Percentiles rank a stretch among this genome's conserved stretches.
These are phyloP conservation scores for Heliconius melpomene DNA, from an alignment of 1,140 invertebrate genomes.

Conservation along the genomic window DNA sequence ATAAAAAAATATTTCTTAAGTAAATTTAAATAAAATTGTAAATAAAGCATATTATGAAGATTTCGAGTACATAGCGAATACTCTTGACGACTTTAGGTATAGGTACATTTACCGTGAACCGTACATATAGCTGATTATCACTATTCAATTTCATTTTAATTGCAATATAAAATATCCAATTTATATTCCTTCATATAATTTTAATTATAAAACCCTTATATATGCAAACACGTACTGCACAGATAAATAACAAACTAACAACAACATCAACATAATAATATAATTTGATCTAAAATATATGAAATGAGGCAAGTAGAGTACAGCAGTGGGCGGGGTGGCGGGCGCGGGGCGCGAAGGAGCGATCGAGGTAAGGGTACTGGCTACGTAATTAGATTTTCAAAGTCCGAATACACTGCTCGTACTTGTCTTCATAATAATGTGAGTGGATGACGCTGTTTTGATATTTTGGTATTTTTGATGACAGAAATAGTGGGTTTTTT, in stretches of 20 bases:
- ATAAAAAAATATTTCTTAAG: too few species aligned
- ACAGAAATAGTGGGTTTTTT: neutral
- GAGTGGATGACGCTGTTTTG: constrained; percentile 46
- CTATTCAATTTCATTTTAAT: too few species aligned
- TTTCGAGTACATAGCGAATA: too few species aligned
- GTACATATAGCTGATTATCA: too few species aligned
- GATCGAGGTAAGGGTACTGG: constrained; percentile 78
- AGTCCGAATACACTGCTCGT: constrained; percentile 82
- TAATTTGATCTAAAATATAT: constrained; percentile 7
- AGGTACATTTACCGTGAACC: too few species aligned
- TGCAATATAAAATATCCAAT: too few species aligned
- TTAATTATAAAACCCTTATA: too few species aligned
- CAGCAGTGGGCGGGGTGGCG: constrained; percentile 47
- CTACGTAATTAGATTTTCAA: constrained; percentile 82
- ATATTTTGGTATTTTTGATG: constrained; percentile 43
- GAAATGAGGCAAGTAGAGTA: constrained; percentile 39
- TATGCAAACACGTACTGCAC: too few species aligned
- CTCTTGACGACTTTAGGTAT: too few species aligned
- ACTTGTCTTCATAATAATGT: constrained; percentile 81
- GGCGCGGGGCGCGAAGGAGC: constrained; percentile 67
- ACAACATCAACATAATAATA: constrained; percentile 3
- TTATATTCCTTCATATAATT: too few species aligned
- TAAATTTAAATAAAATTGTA: too few species aligned
- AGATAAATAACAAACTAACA: neutral
- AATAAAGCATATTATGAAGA: too few species aligned